Evolutionary conservation across 2,797 vertebrate species (phyloP), one percentile per base, ranked within the genome.

Genomic region (Melanogrammus aeglefinus): DNA sequence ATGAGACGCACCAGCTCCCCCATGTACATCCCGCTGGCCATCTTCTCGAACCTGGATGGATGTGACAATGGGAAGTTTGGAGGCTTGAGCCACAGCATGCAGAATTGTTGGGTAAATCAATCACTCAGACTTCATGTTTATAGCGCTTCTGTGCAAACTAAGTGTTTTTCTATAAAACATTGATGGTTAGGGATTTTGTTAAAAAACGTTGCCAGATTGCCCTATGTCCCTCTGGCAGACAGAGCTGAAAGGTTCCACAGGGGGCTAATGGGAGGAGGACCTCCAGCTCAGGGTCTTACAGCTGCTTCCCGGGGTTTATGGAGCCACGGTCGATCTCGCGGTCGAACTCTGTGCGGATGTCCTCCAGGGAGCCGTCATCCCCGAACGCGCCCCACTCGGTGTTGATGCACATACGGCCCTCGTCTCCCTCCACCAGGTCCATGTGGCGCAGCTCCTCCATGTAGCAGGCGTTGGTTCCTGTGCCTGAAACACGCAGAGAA

Each of bases 341-440:
- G 89, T 98, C 97, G 38, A 97, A 98, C 90, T 97, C 96, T 0
- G 96, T 97, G 79, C 95, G 94, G n/a, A 96, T 93, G 83, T 95
- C 96, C 82, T 98, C 97, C 33, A 98, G 88, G 0, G 92, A 94
- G 4, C 96, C 96, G 0, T 97, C 94, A 0, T 98, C 97, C 21
- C 97, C 97, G 0, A 98, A 97, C 24, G 96, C 95, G 0, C 96
- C 96, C 96, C 96, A 97, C 89, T 97, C 98, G 0, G 97, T 99
- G 93, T 99, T 99, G 83, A 99, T 96, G 90, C 97, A 99, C 98
- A 99, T 99, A 38, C 98, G 91, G 5, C 98, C 98, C 86, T 99
- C 98, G 0, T 99, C 98, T 0, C 98, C 98, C 76, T 99, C 97
- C 91, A 99, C 97, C 92, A 95, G 86, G 90, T 98, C 97, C 0